Evolutionary conservation across 2,888 invertebrate species (phyloP), one percentile per base, ranked within the genome.

Genomic region (Andricus curvator): DNA sequence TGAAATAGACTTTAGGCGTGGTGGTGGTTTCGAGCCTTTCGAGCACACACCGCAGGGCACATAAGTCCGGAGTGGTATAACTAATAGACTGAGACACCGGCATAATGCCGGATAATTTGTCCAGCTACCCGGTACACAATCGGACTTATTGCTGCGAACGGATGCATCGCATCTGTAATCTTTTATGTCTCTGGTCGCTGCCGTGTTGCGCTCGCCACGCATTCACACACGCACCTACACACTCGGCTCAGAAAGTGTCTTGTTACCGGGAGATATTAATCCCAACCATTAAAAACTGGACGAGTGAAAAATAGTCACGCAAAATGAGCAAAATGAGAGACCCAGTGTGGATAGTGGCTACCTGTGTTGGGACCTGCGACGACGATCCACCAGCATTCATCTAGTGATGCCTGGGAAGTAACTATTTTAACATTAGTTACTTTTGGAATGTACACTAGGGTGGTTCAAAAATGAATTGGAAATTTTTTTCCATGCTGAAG

Each of bases 261-360:
- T 92, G 92, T 92, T 92, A 92, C 92, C 86, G 82, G 88, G 88
- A 88, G 92, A 92, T 92, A 92, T 92, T 92, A 92, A 92, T 92
- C 90, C 91, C 88, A 86, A 83, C 91, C 91, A 92, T 92, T 92
- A 92, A 92, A 92, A 92, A 91, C 88, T 90, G 89, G 90, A 89
- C 90, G 91, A 91, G 90, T 91, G 91, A 92, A 92, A 92, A 92
- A 91, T 91, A 88, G 90, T 88, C 84, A 89, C 85, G 88, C 86
- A 88, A 89, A 89, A 90, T 82, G 84, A 88, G 84, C 86, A 84
- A 83, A 84, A 84, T 65, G 80, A 68, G 66, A 80, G 80, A 81
- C 78, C 82, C 60, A 78, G 83, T 81, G 66, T 78, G 79, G 90
- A 90, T 91, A 91, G 91, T 78, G 79, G 91, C 90, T 91, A 91